A percentile compares a stretch with the other conserved stretches of the same genome.
These are phyloP conservation scores for Limnephilus marmoratus DNA, from an alignment of 2,888 invertebrate genomes.

Conservation along the genomic window DNA sequence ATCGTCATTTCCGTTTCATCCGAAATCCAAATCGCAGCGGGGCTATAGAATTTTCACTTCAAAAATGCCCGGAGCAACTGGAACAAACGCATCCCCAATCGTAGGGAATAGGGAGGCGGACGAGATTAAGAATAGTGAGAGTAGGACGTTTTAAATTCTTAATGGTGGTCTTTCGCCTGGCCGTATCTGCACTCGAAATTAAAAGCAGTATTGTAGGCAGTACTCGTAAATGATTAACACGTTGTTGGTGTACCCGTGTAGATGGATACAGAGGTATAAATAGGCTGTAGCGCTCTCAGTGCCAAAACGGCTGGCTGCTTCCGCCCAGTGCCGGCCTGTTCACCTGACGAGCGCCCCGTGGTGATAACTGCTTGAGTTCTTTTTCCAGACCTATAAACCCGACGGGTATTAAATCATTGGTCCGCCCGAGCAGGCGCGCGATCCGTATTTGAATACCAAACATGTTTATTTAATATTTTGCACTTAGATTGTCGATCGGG, in stretches of 20 bases:
- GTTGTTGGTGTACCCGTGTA: neutral
- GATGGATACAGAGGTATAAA: no score
- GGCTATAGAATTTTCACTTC: no score
- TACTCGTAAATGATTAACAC: neutral
- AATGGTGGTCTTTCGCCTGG: no score
- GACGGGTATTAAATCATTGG: conserved; percentile 42
- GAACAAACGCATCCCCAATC: no score
- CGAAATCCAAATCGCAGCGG: no score
- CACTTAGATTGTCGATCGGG: neutral
- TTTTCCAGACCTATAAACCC: conserved; percentile 30
- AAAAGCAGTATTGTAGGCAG: neutral
- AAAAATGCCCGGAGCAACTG: no score
- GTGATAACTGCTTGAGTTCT: conserved; percentile 42
- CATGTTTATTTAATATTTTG: conserved; percentile 22
- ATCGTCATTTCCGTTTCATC: no score
- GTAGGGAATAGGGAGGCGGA: no score
- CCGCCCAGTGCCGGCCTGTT: conserved; percentile 18
- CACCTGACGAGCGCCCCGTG: conserved; percentile 38
- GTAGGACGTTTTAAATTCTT: no score
- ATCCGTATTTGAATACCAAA: conserved; percentile 36
- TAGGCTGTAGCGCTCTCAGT: neutral
- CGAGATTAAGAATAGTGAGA: no score
- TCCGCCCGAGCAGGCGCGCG: conserved; percentile 12
- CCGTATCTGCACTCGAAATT: neutral
- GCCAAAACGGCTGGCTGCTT: neutral